Percentiles rank a stretch among this genome's conserved stretches.
Evolutionary conservation across 2,113 vertebrate species (phyloP).

Genomic region (Typhlomys cinereus): DNA sequence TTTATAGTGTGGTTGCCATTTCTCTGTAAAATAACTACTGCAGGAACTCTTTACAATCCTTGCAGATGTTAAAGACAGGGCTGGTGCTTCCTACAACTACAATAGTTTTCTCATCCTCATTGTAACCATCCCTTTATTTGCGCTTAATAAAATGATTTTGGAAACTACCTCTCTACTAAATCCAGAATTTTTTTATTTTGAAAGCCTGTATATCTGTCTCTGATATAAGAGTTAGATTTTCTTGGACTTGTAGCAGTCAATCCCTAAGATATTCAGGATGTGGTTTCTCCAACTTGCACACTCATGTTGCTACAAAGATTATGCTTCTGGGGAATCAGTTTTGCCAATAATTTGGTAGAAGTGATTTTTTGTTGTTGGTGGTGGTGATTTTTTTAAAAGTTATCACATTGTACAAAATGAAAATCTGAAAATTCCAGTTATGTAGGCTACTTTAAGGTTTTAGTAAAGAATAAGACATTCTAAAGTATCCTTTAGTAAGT

Average conservation of each 20-base stretch:
- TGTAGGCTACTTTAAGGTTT: not conserved
- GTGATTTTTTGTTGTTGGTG: not conserved
- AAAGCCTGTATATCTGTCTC: not conserved
- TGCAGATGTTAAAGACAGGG: not conserved
- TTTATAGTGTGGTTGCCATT: not conserved
- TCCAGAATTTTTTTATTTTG: not conserved
- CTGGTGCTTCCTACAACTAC: too few relatives aligned
- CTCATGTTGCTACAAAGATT: not conserved
- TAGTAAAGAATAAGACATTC: not conserved
- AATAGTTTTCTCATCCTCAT: not conserved
- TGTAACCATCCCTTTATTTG: not conserved
- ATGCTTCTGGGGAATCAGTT: not conserved
- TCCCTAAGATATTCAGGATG: not conserved
- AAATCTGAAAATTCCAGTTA: not conserved
- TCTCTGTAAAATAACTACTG: not conserved
- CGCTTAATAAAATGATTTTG: not conserved
- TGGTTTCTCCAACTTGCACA: not conserved
- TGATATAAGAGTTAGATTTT: not conserved
- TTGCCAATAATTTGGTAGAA: not conserved
- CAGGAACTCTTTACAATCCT: not conserved
- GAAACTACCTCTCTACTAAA: not conserved
- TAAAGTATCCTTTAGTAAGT: too few relatives aligned
- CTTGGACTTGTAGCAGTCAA: not conserved
- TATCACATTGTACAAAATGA: conserved; percentile 16
- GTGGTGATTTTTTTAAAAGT: not conserved